Base-by-base conservation (phyloP, 2,797 vertebrate genomes). In the Galago senegalensis region DNA sequence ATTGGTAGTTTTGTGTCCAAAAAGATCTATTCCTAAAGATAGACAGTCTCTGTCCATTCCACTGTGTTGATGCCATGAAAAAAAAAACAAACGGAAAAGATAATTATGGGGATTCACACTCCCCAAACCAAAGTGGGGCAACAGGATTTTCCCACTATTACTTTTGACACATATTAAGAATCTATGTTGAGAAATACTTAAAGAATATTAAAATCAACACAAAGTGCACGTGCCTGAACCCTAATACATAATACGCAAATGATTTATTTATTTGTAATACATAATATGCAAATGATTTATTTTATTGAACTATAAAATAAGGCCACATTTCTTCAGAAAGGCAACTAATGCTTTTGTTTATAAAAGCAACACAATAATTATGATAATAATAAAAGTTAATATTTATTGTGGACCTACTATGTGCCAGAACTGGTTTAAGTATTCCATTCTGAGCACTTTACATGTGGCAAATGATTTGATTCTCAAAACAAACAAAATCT, bases 161-260 rank as follows among this genome's bases (percentile, higher is more conserved):
- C 40, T 83, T 83, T 58, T 61, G 56, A 87, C 4, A 27, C 20
- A 31, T 37, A 53, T 7, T 46, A 88, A 79, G 65, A 60, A 31
- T 82, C 13, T 65, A 25, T 87, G 34, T 11, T 40, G 43, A 95
- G 40, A 27, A 69, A 91, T 25, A 73, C 3, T 67, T 89, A 18
- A 91, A 94, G 86, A 69, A 84, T 40, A 60, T 14, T 58, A 69
- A 94, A 95, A 85, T 40, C 40, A 46, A 90, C 60, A 77, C 16
- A 87, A 89, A 34, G 53, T n/a, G 31, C 20, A 4, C 11, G 81
- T 14, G 17, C 70, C 56, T 27, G 53, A n/a, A 25, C 2, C 25
- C 21, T 86, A 43, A 43, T 40, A 20, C 34, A 65, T 77, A 61
- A 81, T 77, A 70, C 8, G 31, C 14, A n/a, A 43, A n/a, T 40